Conservation (phyloP, 2,797 vertebrate genomes). For the Bufotes viridis region DNA sequence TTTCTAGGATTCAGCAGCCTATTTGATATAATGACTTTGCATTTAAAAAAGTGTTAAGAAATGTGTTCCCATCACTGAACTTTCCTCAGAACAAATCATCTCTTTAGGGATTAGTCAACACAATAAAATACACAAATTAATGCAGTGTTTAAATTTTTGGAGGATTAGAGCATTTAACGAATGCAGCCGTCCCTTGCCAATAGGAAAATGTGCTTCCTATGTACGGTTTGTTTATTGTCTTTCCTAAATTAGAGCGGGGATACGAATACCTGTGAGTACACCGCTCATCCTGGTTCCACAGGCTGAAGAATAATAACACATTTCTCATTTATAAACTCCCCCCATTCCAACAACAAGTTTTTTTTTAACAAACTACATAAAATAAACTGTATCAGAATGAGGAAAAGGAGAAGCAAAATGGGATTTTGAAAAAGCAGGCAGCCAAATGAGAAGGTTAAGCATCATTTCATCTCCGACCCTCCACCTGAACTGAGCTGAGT, state of each 20-base stretch:
- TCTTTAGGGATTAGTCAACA: constrained; percentile 26
- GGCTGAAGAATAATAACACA: background rate
- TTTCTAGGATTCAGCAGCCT: background rate
- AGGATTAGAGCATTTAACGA: constrained; percentile 15
- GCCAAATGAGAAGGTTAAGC: background rate
- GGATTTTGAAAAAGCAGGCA: background rate
- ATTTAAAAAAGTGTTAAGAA: constrained; percentile 20
- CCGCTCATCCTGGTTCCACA: constrained; percentile 1
- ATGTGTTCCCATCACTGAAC: background rate
- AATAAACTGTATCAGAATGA: background rate
- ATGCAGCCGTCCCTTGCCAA: constrained; percentile 1
- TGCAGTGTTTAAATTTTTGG: constrained; percentile 9
- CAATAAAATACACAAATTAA: constrained; percentile 33
- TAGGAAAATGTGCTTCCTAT: constrained; percentile 45
- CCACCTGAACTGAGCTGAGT: no score
- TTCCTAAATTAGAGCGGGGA: constrained; percentile 35
- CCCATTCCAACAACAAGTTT: background rate
- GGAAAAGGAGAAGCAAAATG: background rate
- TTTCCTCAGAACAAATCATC: constrained; percentile 15
- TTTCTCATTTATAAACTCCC: background rate
- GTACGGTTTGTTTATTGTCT: constrained; percentile 32
- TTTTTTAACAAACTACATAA: background rate
- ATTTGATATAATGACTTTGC: constrained; percentile 10
- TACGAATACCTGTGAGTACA: constrained; percentile 16
- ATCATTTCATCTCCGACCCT: no score